These are phyloP conservation scores for Antheraea pernyi DNA, from an alignment of 1,140 invertebrate species.

Conservation along the genomic window DNA sequence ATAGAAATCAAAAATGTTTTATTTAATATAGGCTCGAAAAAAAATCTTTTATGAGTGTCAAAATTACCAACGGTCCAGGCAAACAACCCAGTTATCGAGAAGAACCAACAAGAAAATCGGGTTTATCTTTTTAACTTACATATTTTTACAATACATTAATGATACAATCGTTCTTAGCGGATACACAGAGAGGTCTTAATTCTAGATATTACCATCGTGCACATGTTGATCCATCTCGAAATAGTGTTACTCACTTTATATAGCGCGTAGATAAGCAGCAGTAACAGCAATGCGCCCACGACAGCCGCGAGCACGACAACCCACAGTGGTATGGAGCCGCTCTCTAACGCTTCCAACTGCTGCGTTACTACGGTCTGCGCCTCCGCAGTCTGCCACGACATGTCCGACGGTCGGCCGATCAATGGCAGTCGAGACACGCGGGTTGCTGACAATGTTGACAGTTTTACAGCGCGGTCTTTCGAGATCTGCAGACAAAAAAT, in stretches of 20 bases:
- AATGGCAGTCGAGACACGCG: slow-evolving; percentile 87
- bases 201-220: too few relatives aligned
- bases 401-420: slow-evolving; percentile 83
- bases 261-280: slow-evolving; percentile 89
- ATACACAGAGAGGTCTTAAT: too few relatives aligned
- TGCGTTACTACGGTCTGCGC: slow-evolving; percentile 78
- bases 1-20: too few relatives aligned
- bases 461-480: slow-evolving; percentile 43
- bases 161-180: too few relatives aligned
- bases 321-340: slow-evolving; percentile 92
- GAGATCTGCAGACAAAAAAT: slow-evolving; percentile 45
- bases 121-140: too few relatives aligned
- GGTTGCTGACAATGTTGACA: slow-evolving; percentile 86
- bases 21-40: too few relatives aligned
- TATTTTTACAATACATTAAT: too few relatives aligned
- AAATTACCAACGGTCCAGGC: too few relatives aligned
- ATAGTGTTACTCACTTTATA: slow-evolving; percentile 95
- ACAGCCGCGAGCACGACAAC: slow-evolving; percentile 92
- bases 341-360: slow-evolving; percentile 81
- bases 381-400: slow-evolving; percentile 63
- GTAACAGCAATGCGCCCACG: slow-evolving; percentile 89
- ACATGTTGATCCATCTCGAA: too few relatives aligned
- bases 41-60: too few relatives aligned
- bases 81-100: too few relatives aligned
- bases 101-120: too few relatives aligned